A percentile compares a stretch with the other conserved stretches of the same genome.
Evolutionary conservation across 2,113 vertebrate genomes (phyloP).

Genomic region (Hypanus sabinus): DNA sequence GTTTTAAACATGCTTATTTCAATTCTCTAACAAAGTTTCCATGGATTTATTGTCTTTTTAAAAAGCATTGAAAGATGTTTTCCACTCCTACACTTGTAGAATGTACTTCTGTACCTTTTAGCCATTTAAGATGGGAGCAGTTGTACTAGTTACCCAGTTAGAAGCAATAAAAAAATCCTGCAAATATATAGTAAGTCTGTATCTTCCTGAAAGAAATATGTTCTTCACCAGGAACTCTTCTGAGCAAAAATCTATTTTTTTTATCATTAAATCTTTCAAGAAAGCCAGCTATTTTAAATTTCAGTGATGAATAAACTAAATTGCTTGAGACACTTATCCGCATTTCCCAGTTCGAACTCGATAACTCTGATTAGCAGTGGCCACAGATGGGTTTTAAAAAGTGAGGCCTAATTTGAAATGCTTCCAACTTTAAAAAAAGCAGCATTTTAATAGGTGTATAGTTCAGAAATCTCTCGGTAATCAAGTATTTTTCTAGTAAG

Average conservation of each 20-base stretch:
- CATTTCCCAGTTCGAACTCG: not conserved
- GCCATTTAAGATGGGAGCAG: not conserved
- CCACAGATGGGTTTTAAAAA: no score
- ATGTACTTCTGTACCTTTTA: not conserved
- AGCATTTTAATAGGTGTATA: no score
- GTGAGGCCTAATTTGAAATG: no score
- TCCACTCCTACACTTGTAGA: not conserved
- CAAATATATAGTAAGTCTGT: not conserved
- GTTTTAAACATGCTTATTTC: not conserved
- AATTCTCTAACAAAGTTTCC: not conserved
- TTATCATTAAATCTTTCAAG: not conserved
- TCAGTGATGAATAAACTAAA: not conserved
- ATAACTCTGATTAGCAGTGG: not conserved
- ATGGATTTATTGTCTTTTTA: not conserved
- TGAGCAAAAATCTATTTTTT: not conserved
- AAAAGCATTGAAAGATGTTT: not conserved
- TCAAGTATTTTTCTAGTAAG: no score
- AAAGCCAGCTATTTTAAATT: not conserved
- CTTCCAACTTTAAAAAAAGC: no score
- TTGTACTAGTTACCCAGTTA: not conserved
- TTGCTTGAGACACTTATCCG: not conserved
- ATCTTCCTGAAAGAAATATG: not conserved
- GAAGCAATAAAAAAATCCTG: not conserved
- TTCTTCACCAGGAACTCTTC: not conserved
- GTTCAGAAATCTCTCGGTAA: no score